These are phyloP conservation scores for Epinephelus moara DNA, from an alignment of 2,113 vertebrate genomes.

Conservation along the genomic window DNA sequence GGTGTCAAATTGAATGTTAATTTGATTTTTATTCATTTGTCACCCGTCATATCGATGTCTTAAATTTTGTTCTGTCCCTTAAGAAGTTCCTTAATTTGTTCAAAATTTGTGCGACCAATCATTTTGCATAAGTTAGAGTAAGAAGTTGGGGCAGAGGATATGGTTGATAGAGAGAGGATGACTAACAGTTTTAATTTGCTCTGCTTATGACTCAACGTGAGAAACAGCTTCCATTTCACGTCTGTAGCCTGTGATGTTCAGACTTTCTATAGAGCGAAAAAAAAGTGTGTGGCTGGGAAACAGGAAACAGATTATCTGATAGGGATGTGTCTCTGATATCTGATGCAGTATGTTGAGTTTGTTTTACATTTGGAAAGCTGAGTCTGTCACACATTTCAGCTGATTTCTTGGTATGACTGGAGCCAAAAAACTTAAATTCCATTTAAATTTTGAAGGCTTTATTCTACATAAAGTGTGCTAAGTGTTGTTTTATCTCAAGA, in stretches of 20 bases:
- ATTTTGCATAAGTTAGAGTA: too few species aligned
- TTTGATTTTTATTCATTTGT: too few species aligned
- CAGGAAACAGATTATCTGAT: conserved; percentile 30
- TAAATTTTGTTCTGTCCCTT: background rate
- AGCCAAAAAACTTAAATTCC: background rate
- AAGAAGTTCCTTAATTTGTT: background rate
- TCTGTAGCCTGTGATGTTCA: background rate
- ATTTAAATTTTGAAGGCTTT: background rate
- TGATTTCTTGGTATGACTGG: background rate
- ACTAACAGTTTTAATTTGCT: conserved; percentile 20
- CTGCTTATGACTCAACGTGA: background rate
- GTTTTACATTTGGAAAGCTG: background rate
- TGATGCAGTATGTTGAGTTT: background rate
- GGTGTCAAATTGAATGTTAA: too few species aligned
- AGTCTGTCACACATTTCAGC: background rate
- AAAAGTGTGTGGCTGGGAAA: background rate
- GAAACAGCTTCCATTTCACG: conserved; percentile 2
- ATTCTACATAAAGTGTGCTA: background rate
- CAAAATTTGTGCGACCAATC: background rate
- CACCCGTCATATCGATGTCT: too few species aligned
- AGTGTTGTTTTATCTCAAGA: background rate
- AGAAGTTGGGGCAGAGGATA: background rate
- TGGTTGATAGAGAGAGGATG: too few species aligned
- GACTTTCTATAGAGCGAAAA: background rate
- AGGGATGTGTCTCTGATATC: background rate